phyloP scores from a whole-genome alignment of 2,797 vertebrate species.

The Dryobates pubescens region DNA sequence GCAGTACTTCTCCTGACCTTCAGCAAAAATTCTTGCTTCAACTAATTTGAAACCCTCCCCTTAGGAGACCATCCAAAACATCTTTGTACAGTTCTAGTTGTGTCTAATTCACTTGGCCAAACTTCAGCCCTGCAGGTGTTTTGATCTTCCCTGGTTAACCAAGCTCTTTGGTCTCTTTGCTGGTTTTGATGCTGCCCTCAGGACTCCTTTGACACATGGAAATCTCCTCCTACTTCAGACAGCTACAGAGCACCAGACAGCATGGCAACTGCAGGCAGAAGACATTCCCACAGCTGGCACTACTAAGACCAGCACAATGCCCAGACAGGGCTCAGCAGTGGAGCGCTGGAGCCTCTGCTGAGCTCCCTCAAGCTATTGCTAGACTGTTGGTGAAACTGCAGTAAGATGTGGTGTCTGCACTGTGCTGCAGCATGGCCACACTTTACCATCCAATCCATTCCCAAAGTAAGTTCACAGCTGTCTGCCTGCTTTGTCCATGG shows the following conservation, averaged over 20 bases:
- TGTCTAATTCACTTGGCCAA: background rate
- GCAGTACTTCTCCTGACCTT: background rate
- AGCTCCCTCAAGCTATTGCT: background rate
- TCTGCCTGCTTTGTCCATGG: background rate
- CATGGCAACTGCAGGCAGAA: fast-evolving
- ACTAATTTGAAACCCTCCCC: background rate
- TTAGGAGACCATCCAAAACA: background rate
- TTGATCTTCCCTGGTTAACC: background rate
- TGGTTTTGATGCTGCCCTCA: background rate
- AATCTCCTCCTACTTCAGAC: background rate
- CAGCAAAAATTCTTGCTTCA: background rate
- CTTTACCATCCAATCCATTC: background rate
- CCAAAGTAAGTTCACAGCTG: background rate
- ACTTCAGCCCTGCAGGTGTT: background rate
- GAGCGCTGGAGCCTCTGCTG: background rate
- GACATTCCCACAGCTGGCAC: background rate
- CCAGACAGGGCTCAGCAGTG: background rate
- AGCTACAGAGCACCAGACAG: background rate
- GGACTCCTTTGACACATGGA: background rate
- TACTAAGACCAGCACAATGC: fast-evolving
- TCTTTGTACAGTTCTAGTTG: background rate
- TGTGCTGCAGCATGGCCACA: fast-evolving
- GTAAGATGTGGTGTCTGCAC: background rate
- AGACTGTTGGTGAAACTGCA: background rate
- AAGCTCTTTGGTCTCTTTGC: fast-evolving